phyloP scores from a whole-genome alignment of 2,888 invertebrate species.

The Idaea straminata region DNA sequence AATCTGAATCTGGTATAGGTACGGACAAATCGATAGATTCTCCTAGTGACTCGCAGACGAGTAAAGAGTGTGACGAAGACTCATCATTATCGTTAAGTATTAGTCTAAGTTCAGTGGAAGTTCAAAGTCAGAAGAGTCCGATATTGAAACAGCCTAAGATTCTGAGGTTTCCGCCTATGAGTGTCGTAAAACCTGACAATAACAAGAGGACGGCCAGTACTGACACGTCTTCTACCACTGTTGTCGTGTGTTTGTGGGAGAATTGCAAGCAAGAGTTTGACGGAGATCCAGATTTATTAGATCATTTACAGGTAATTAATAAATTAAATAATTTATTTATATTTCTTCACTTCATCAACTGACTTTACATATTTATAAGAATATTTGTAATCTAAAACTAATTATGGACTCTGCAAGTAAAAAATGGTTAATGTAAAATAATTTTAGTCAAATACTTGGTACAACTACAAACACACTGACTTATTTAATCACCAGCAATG shows the following conservation, averaged over 20 bases:
- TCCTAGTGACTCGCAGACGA: slow-evolving; percentile 69
- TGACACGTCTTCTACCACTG: slow-evolving; percentile 71
- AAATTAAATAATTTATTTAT: slow-evolving; percentile 9
- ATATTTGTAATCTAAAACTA: no score
- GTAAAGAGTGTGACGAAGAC: slow-evolving; percentile 75
- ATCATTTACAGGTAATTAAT: slow-evolving; percentile 88
- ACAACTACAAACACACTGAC: no score
- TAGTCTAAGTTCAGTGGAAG: slow-evolving; percentile 65
- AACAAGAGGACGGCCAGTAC: slow-evolving; percentile 61
- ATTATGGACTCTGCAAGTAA: no score
- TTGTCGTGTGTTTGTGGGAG: slow-evolving; percentile 88
- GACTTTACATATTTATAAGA: background rate
- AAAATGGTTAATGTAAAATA: no score
- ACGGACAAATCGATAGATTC: slow-evolving; percentile 75
- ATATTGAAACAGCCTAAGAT: slow-evolving; percentile 90
- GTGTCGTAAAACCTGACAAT: slow-evolving; percentile 55
- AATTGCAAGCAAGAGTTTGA: slow-evolving; percentile 90
- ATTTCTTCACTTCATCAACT: background rate
- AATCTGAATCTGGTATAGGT: slow-evolving; percentile 73
- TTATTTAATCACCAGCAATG: background rate
- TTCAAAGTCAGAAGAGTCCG: slow-evolving; percentile 83
- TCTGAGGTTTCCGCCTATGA: slow-evolving; percentile 87
- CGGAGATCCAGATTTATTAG: slow-evolving; percentile 89
- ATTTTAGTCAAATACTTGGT: no score
- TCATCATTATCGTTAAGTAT: slow-evolving; percentile 69